A percentile compares a stretch with the other conserved stretches of the same genome.
These are phyloP conservation scores for Acanthornis magna DNA, from an alignment of 2,797 vertebrate species.

Conservation along the genomic window DNA sequence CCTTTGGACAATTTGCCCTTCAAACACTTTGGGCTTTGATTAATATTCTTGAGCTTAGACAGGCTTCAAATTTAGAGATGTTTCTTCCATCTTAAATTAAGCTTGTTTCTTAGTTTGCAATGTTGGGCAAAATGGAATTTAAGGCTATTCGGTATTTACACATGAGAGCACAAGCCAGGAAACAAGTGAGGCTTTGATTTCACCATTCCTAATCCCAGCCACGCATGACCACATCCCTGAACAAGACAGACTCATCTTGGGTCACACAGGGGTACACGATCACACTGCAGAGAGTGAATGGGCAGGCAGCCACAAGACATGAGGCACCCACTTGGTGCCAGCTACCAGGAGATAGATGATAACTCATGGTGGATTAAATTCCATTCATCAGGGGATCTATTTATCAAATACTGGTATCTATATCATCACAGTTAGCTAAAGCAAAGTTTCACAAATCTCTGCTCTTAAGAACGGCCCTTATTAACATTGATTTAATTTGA, in stretches of 20 bases:
- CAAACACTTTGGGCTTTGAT: neutral
- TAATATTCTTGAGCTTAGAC: neutral
- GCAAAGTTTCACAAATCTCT: neutral
- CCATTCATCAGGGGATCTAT: neutral
- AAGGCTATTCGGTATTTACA: neutral
- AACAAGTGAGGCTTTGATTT: constrained; percentile 15
- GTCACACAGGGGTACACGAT: neutral
- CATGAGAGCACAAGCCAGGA: neutral
- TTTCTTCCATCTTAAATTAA: neutral
- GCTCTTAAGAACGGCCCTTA: neutral
- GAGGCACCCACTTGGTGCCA: neutral
- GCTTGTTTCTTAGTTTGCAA: neutral
- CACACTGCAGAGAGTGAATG: neutral
- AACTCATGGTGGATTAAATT: neutral
- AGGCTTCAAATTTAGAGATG: neutral
- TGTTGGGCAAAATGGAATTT: neutral
- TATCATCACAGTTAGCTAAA: neutral
- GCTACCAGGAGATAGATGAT: neutral
- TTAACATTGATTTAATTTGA: neutral
- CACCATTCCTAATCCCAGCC: neutral
- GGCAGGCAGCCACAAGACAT: neutral
- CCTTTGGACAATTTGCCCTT: neutral
- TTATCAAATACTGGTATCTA: neutral
- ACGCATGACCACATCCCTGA: neutral
- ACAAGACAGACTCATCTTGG: constrained; percentile 7